A percentile compares a stretch with the other conserved stretches of the same genome.
phyloP scores from a whole-genome alignment of 2,797 vertebrate species.

The Megaceryle alcyon region DNA sequence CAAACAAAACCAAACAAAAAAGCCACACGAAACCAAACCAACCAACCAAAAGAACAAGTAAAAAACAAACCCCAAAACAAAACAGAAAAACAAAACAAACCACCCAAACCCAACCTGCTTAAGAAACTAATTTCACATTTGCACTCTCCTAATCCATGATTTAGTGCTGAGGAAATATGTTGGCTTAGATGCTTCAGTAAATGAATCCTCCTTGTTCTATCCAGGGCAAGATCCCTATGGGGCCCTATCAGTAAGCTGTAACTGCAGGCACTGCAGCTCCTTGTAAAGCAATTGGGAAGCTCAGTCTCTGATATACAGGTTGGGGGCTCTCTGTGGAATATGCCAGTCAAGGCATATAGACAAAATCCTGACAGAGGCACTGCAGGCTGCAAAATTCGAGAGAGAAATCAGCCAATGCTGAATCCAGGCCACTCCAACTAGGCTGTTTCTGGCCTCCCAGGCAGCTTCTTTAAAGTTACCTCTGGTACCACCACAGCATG shows the following conservation, averaged over 20 bases:
- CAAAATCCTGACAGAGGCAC: not conserved
- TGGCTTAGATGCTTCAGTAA: not conserved
- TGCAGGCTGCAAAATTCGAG: not conserved
- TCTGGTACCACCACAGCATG: not conserved
- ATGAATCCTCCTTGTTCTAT: not conserved
- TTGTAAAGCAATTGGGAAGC: not conserved
- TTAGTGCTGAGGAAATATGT: not conserved
- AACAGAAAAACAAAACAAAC: too few species aligned
- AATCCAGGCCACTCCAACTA: not conserved
- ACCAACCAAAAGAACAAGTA: too few species aligned
- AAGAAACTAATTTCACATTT: not conserved
- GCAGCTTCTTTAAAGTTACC: not conserved
- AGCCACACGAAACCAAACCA: too few species aligned
- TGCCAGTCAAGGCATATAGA: accelerated
- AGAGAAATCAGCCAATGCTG: not conserved
- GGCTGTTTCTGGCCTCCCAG: not conserved
- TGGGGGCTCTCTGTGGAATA: not conserved
- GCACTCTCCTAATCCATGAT: not conserved
- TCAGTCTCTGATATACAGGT: not conserved
- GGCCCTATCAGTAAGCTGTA: not conserved
- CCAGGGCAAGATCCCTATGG: not conserved
- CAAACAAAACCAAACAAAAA: not conserved
- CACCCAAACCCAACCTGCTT: not conserved
- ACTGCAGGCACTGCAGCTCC: not conserved
- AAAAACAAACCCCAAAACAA: not conserved